Evolutionary conservation across 2,113 vertebrate genomes (phyloP).

Genomic region (Oreochromis aureus): DNA sequence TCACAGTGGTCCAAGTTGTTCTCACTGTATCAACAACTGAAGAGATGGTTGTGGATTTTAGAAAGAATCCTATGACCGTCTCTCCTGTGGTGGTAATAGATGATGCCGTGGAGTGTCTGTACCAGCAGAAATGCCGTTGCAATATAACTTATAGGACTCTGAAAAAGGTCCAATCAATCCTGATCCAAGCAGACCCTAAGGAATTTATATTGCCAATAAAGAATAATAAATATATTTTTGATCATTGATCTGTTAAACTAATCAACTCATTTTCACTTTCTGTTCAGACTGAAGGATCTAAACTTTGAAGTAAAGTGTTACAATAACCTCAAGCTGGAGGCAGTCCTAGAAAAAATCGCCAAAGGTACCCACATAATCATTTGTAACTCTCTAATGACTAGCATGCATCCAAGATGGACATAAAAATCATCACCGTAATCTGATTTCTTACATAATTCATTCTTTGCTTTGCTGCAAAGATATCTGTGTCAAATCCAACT

Average conservation of each 20-base stretch:
- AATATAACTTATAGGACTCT: neutral
- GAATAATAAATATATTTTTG: neutral
- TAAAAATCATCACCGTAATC: neutral
- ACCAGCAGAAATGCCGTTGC: neutral
- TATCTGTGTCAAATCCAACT: neutral
- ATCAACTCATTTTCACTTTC: neutral
- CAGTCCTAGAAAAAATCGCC: slow-evolving; percentile 66
- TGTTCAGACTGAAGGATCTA: slow-evolving; percentile 72
- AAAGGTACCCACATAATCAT: slow-evolving; percentile 64
- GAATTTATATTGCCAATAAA: neutral
- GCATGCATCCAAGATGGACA: neutral
- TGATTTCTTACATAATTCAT: neutral
- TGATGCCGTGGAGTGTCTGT: neutral
- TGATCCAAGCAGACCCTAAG: neutral
- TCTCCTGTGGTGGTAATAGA: accelerated
- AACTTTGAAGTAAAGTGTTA: slow-evolving; percentile 83
- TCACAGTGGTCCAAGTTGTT: neutral
- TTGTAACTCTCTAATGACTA: neutral
- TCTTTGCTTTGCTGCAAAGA: neutral
- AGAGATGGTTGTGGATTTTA: neutral
- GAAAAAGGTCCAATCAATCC: neutral
- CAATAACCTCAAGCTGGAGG: slow-evolving; percentile 70
- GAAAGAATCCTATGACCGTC: neutral
- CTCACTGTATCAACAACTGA: neutral
- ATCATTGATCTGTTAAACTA: neutral